Conservation (phyloP, 2,113 vertebrate genomes). For the Amphiprion ocellaris region DNA sequence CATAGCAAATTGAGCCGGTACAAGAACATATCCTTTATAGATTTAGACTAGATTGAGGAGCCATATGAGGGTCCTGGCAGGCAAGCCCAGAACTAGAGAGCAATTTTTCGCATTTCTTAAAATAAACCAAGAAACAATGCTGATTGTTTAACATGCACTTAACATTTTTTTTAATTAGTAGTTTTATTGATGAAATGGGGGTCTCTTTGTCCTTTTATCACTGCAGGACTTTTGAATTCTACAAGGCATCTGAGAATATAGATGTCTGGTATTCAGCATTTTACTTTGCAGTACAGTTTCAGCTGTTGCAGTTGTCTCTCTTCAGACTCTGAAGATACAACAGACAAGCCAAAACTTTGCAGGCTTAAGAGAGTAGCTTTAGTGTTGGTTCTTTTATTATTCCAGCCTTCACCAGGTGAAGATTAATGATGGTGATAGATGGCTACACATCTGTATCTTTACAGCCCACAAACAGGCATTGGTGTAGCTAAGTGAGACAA, state of each 20-base stretch:
- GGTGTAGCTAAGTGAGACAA: conserved; percentile 20
- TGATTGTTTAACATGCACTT: conserved; percentile 10
- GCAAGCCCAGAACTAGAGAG: not conserved
- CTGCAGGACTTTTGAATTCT: conserved; percentile 49
- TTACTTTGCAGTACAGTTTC: conserved; percentile 55
- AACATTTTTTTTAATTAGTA: conserved; percentile 11
- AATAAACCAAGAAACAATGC: not conserved
- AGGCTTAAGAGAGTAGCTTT: conserved; percentile 43
- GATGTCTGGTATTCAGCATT: conserved; percentile 70
- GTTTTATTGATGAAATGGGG: conserved; percentile 35
- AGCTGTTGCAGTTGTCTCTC: conserved; percentile 51
- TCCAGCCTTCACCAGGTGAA: conserved; percentile 34
- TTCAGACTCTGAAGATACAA: conserved; percentile 50
- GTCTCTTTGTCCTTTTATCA: conserved; percentile 36
- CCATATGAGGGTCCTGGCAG: not conserved
- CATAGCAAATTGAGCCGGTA: not conserved
- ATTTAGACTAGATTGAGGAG: not conserved
- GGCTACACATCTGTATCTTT: conserved; percentile 42
- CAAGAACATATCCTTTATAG: not conserved
- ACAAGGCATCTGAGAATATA: conserved; percentile 63
- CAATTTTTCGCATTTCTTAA: not conserved
- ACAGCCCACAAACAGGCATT: conserved; percentile 25
- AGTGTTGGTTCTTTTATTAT: conserved; percentile 35
- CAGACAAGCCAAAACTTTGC: conserved; percentile 32
- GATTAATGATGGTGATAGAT: conserved; percentile 46